Base-by-base conservation (phyloP, 2,888 invertebrate species). In the Tanaodytes sp. region DNA sequence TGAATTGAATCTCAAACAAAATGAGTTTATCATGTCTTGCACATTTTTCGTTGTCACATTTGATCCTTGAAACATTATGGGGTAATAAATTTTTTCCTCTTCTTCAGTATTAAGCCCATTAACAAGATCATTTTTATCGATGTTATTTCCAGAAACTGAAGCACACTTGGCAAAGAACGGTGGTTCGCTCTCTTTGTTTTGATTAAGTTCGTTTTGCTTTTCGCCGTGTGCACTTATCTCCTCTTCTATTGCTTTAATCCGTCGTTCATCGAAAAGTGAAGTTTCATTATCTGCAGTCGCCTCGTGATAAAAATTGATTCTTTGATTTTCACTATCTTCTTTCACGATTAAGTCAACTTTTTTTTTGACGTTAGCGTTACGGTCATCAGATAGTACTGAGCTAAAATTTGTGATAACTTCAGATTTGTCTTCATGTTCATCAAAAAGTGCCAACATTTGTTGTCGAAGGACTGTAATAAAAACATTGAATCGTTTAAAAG, bases 1-100 rank as follows among this genome's bases (percentile, higher is more conserved):
- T 15, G 20, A 39, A 40, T 49, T 59, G 23, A 48, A 59, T 1
- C 58, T 23, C 30, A 58, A 23, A 40, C 23, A 46, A 18, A 19
- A 58, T 14, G 37, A 2, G 15, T 39, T 5, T 8, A 58, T 48
- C 58, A 58, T 58, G 2, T 37, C 39, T 46, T 46, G 20, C 12
- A 59, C 19, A 19, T 59, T 15, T 11, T 59, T 15, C 2, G 27
- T 42, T 19, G 48, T 59, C 1, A 49, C 11, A 6, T 8, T 12
- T 18, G 39, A 48, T 59, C 31, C 15, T 9, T 9, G 14, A 31
- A 59, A 59, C 59, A 49, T 59, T 27, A 9, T 16, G 2, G 40
- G 52, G 42, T 30, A 54, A 27, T 27, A 31, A 9, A 12, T 18
- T 54, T 15, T 30, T 54, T 15, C n/a, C n/a, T n/a, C n/a, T n/a